Evolutionary conservation across 2,797 vertebrate genomes (phyloP), one percentile per base, ranked within the genome.

Genomic region (Kryptopterus vitreolus): DNA sequence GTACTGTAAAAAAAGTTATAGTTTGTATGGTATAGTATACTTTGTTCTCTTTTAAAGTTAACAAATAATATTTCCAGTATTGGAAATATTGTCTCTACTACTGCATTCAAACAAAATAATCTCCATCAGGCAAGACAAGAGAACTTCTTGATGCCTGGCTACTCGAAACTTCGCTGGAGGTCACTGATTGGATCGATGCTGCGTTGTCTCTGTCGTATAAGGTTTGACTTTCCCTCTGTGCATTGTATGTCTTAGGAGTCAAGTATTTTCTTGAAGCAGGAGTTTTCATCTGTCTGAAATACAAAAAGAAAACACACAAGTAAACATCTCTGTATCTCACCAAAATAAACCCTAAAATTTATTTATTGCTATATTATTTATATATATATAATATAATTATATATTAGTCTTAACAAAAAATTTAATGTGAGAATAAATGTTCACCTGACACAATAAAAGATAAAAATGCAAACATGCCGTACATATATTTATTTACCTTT

Each of bases 31-130:
- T n/a, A n/a, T n/a, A n/a, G n/a, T n/a, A n/a, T n/a, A n/a, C n/a
- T n/a, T n/a, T 20, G 20, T 9, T 71, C 22, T 53, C 20, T 18
- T 52, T 29, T 33, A 71, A 71, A 52, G 16, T 3, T 53, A 52
- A 6, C 11, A 66, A 46, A 46, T 12, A 4, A 11, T 53, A 71
- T 53, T 48, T 71, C 6, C 24, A 13, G 26, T 12, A 26, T 70
- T 70, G 10, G 48, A 50, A 31, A 31, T 29, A 75, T 75, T 12
- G 35, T 48, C 38, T 6, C 33, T 16, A 3, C 10, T 55, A 31
- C 15, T 29, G 35, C 29, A 29, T 72, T 83, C 91, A 95, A 65
- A 95, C 93, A 88, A 93, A 93, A 1, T 90, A 90, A 81, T 95
- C 92, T 87, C 91, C 90, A 35, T 89, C 87, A 13, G 89, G 81